These are phyloP conservation scores for Cryptops parisi DNA, from an alignment of 2,888 invertebrate genomes.

Conservation along the genomic window DNA sequence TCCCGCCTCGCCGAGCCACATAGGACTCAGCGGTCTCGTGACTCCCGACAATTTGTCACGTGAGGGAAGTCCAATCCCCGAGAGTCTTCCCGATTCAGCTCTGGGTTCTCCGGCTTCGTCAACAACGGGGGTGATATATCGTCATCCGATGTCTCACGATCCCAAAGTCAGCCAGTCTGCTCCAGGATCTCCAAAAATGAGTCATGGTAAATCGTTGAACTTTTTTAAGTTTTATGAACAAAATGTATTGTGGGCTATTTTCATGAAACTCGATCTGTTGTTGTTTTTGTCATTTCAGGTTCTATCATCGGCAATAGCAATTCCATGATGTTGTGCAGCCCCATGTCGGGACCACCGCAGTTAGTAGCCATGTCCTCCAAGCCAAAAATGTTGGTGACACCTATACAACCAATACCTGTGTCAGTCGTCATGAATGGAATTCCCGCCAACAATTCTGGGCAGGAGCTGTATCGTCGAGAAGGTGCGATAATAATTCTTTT, in stretches of 20 bases:
- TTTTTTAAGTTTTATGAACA: no score
- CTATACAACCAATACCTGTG: background rate
- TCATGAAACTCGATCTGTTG: no score
- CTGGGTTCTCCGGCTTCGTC: constrained; percentile 37
- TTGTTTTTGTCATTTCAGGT: no score
- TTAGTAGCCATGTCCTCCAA: constrained; percentile 1
- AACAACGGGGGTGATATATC: constrained; percentile 19
- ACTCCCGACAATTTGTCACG: constrained; percentile 74
- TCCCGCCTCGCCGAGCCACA: constrained; percentile 85
- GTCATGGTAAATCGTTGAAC: constrained; percentile 5
- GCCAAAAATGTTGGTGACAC: constrained; percentile 1
- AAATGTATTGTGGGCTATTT: no score
- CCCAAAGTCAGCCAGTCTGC: constrained; percentile 43
- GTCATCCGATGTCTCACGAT: constrained; percentile 22
- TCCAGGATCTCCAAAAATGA: constrained; percentile 45
- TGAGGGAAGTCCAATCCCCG: constrained; percentile 82
- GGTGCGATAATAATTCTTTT: background rate
- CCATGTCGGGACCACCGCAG: background rate
- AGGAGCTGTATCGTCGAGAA: background rate
- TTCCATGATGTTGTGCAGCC: background rate
- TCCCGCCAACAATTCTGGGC: background rate
- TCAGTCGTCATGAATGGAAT: constrained; percentile 9
- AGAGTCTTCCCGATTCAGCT: constrained; percentile 43
- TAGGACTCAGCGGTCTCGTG: constrained; percentile 67
- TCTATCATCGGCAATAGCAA: background rate